Base-by-base conservation (phyloP, 2,888 invertebrate genomes). In the Cryptus viduatorius region DNA sequence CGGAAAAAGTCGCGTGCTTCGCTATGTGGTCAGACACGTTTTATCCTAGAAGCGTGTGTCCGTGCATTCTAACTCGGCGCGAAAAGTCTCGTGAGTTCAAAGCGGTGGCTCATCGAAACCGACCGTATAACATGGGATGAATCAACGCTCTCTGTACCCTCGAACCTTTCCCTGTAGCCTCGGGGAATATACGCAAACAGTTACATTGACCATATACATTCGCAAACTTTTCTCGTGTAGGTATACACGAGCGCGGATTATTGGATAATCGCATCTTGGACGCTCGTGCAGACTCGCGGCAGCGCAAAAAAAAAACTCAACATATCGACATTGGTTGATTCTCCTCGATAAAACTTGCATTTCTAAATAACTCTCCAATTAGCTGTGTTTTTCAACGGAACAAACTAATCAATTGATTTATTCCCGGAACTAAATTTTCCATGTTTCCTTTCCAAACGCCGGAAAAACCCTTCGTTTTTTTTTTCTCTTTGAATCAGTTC, bases 1-100 rank as follows among this genome's bases (percentile, higher is more conserved):
- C 59, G 19, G 50, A 61, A 75, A 80, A 80, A 75, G 80, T 61
- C 75, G 31, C 80, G 68, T 69, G 80, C 65, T 16, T 73, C 75
- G 68, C 31, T 50, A 37, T 44, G 73, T 37, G 56, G 56, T 73
- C 79, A n/a, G 67, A 44, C 65, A 67, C 46, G 59, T 24, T 46
- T 53, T 56, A 42, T n/a, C 59, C 59, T 42, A 5, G 16, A 73
- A 37, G 67, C 79, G 56, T 59, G 14, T 59, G 31, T 31, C 5
- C 59, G 14, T 59, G 59, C 31, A 24, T 24, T 59, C 14, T 59
- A 31, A 71, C n/a, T 44, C 67, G 56, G 72, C 72, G 72, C 72
- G 72, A 72, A 65, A 56, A 67, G 44, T 72, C 42, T 69, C 71
- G 48, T 14, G 71, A 50, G 53, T 67, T 19, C 24, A 7, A 29